phyloP scores from a whole-genome alignment of 1,140 invertebrate genomes.

The Schmidtea mediterranea region DNA sequence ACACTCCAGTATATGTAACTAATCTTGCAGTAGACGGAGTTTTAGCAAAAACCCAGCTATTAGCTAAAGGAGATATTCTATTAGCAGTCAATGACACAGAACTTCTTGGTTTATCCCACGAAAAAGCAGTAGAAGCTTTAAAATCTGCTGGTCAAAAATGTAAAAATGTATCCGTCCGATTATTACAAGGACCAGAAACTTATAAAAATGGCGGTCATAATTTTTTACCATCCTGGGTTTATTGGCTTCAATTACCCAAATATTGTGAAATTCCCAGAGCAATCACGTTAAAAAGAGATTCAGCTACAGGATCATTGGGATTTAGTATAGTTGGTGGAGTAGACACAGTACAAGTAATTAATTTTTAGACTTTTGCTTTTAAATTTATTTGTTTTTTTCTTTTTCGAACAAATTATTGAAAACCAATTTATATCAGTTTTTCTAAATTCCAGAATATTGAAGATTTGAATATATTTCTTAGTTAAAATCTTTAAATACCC shows the following conservation, averaged over 20 bases:
- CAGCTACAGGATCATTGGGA: slow-evolving; percentile 22
- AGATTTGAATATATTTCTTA: no score
- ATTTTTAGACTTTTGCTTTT: no score
- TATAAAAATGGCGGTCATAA: no score
- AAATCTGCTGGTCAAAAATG: slow-evolving; percentile 26
- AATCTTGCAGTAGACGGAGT: slow-evolving; percentile 29
- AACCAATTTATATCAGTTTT: no score
- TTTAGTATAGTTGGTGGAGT: slow-evolving; percentile 31
- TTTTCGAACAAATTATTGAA: no score
- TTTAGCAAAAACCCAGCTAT: slow-evolving; percentile 25
- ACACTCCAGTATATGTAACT: slow-evolving; percentile 27
- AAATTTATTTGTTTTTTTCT: no score
- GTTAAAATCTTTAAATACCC: no score
- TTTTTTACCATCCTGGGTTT: slow-evolving; percentile 31
- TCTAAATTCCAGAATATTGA: no score
- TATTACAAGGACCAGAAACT: no score
- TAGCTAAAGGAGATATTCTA: slow-evolving; percentile 32
- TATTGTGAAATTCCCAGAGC: slow-evolving; percentile 28
- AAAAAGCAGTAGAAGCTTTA: slow-evolving; percentile 27
- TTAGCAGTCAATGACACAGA: slow-evolving; percentile 27
- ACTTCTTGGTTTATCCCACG: slow-evolving; percentile 27
- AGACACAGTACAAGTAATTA: no score
- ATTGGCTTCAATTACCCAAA: slow-evolving; percentile 30
- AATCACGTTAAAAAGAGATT: slow-evolving; percentile 25
- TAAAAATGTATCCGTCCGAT: no score